Evolutionary conservation across 30 jellyfish, hydroid and myxozoan genomes (phyloP).

Genomic region (Aurelia sp.): DNA sequence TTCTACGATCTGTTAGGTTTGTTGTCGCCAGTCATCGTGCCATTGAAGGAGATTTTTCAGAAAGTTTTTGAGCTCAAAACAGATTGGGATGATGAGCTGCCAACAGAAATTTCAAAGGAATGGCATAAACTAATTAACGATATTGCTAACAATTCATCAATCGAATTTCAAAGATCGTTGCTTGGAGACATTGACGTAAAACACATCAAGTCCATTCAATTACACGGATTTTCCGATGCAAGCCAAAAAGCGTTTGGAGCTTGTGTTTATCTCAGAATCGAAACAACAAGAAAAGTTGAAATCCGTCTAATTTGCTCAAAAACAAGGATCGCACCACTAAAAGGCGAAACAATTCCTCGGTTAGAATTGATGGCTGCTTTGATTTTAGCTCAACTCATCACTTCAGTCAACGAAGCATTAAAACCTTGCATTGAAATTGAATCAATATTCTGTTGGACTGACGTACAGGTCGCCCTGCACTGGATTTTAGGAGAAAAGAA

Average conservation of each 20-base stretch:
- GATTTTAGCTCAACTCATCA: neutral
- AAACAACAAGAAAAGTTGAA: too few relatives aligned
- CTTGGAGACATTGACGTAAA: neutral
- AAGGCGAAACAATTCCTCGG: constrained; percentile 27
- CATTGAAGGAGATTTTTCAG: neutral
- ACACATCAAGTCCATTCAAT: too few relatives aligned
- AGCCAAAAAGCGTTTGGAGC: too few relatives aligned
- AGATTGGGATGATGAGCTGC: neutral
- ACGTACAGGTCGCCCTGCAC: constrained; percentile 8
- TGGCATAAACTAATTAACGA: neutral
- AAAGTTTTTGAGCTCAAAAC: neutral
- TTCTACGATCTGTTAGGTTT: neutral
- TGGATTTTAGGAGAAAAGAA: neutral
- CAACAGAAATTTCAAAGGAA: neutral
- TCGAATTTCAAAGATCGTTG: neutral
- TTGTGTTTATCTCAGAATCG: too few relatives aligned
- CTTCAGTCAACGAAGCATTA: constrained; percentile 5
- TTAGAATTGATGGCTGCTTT: constrained; percentile 14
- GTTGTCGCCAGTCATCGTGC: neutral
- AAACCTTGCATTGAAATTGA: neutral
- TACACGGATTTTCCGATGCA: too few relatives aligned
- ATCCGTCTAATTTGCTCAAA: too few relatives aligned
- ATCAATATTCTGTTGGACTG: constrained; percentile 8
- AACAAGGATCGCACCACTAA: neutral
- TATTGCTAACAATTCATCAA: neutral